Evolutionary conservation across 2,113 vertebrate species (phyloP).

Genomic region (Prunella himalayana): DNA sequence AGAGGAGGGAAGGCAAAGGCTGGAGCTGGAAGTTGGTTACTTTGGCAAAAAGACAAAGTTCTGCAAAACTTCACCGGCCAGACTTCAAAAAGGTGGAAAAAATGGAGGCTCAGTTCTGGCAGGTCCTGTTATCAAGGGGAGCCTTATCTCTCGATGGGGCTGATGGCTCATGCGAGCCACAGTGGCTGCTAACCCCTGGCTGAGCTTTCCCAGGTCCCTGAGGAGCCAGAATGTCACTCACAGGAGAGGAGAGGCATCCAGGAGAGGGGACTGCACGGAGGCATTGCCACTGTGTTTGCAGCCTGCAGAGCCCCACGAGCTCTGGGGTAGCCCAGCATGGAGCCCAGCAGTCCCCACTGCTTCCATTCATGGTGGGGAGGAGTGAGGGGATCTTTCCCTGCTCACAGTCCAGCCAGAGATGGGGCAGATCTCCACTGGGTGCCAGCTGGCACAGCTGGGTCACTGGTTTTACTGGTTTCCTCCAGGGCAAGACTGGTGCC

Average conservation of each 20-base stretch:
- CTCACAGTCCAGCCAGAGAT: background rate
- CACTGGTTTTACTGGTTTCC: background rate
- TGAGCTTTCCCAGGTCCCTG: background rate
- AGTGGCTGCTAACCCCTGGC: slow-evolving; percentile 52
- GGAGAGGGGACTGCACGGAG: background rate
- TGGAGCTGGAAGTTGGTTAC: slow-evolving; percentile 55
- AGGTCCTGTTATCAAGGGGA: slow-evolving; percentile 17
- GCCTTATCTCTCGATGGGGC: slow-evolving; percentile 32
- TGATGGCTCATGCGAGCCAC: background rate
- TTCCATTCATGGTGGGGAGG: background rate
- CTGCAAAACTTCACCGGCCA: slow-evolving; percentile 54
- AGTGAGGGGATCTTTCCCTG: background rate
- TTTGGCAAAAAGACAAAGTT: slow-evolving; percentile 62
- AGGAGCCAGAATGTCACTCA: background rate
- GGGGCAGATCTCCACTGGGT: background rate
- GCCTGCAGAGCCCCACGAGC: background rate
- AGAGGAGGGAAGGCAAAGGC: background rate
- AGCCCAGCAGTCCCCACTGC: background rate
- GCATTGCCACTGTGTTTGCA: rapidly evolving
- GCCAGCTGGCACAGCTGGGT: rapidly evolving
- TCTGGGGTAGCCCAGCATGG: rapidly evolving
- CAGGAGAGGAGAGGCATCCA: rapidly evolving
- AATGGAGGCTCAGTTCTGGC: slow-evolving; percentile 6
- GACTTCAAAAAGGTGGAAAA: slow-evolving; percentile 65
- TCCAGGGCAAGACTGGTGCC: background rate